Base-by-base conservation (phyloP, 2,113 vertebrate species). In the Laticauda laticaudata region DNA sequence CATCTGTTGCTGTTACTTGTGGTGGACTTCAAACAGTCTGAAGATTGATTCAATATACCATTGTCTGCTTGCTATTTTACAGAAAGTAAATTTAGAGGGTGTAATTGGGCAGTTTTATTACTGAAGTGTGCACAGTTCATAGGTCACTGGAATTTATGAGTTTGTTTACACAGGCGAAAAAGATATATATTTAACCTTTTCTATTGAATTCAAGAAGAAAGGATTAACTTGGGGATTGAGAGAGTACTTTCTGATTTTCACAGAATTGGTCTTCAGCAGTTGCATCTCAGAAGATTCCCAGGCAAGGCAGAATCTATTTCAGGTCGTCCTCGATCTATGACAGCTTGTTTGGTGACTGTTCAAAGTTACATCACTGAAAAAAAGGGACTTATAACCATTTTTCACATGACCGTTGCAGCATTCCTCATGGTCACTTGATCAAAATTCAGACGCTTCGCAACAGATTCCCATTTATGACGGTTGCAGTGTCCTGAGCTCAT, bases 61-160 rank as follows among this genome's bases (percentile, higher is more conserved):
- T 21, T 81, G 75, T 39, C 34, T 8, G 75, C 18, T 81, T 21
- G 48, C 86, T 93, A 54, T 90, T 93, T 87, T 87, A 90, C 86
- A 56, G 53, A 56, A 48, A 86, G 23, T 64, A 86, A 54, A 90
- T 86, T 64, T 64, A 48, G 61, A 90, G 56, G 48, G 56, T 64
- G 61, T 45, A 92, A 86, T 89, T 92, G 91, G 87, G 87, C 91
- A 57, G 39, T 89, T 56, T 86, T 89, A 86, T 55, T 89, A 54
- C 87, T 89, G 48, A 89, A 86, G 3, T 43, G 85, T 48, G 55
- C 45, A n/a, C 85, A 85, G 55, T 45, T 48, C 64, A 64, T 90
- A 45, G 24, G 26, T 43, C 53, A 43, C 6, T 29, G 10, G 61
- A 64, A 87, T 88, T 48, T 54, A 92, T 81, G 39, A 54, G 87